Evolutionary conservation across 1,140 invertebrate species (phyloP), one percentile per base, ranked within the genome.

Genomic region (Ditylenchus dipsaci): DNA sequence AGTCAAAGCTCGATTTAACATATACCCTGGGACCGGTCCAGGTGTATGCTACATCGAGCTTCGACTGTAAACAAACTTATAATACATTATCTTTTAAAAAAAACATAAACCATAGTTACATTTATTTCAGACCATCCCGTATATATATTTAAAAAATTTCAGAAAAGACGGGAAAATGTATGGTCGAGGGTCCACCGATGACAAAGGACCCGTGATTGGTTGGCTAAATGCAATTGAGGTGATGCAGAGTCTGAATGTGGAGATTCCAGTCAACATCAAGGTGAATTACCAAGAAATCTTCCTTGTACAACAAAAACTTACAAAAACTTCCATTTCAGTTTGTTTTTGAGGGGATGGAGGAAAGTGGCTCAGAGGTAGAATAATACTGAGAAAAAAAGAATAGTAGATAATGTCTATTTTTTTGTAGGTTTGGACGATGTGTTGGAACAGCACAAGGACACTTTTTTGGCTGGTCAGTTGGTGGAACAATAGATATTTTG

Each of bases 301-400:
- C 62, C n/a, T 1, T 47, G n/a, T 13, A 17, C 17, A 63, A 17
- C 33, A 5, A 38, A n/a, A n/a, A n/a, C n/a, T n/a, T n/a, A 56
- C 53, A 56, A 65, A 19, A 45, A 66, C 29, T 38, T 8, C 5
- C 33, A 29, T 23, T 75, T 43, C 79, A 91, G 88, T 97, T 97
- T 86, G 88, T 91, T 21, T 92, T 97, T 82, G 95, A 98, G 87
- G 93, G 91, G 56, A 98, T 98, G 95, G 95, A 98, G 86, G 95
- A 98, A 84, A 90, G 89, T 78, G 94, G 95, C 8, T 96, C 93
- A 69, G 91, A 92, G 84, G 49, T 3, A 7, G 49, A 26, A 5
- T 26, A 53, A 21, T 53, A 7, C 3, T 26, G 15, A 53, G 15
- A 53, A 7, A 3, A 21, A n/a, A n/a, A n/a, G n/a, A n/a, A n/a